Percentiles rank a stretch among this genome's conserved stretches.
These are phyloP conservation scores for Amphiprion ocellaris DNA, from an alignment of 2,113 vertebrate species.

Conservation along the genomic window DNA sequence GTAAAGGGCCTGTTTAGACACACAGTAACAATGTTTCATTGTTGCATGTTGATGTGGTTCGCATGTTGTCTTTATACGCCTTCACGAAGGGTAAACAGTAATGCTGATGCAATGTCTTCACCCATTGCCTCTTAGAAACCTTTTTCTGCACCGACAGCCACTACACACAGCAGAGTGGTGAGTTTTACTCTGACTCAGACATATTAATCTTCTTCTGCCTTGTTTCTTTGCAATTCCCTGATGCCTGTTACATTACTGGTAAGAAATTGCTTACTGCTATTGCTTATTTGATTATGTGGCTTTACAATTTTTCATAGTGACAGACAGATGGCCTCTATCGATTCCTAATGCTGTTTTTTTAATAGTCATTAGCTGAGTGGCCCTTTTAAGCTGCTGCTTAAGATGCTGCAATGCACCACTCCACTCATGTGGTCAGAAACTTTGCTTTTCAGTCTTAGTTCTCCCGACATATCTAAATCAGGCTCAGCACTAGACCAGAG, in stretches of 20 bases:
- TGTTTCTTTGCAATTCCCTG: conserved; percentile 60
- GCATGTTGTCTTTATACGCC: conserved; percentile 7
- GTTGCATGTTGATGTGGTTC: conserved; percentile 36
- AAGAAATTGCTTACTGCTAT: conserved; percentile 66
- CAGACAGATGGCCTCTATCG: conserved; percentile 59
- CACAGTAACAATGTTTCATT: conserved; percentile 45
- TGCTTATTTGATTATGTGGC: conserved; percentile 72
- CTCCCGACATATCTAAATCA: conserved; percentile 32
- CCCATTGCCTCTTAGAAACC: conserved; percentile 80
- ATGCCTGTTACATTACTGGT: conserved; percentile 68
- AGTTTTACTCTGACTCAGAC: conserved; percentile 65
- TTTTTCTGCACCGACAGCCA: conserved; percentile 78
- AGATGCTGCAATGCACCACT: conserved; percentile 65
- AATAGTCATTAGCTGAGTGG: conserved; percentile 70
- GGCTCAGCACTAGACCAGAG: conserved; percentile 24
- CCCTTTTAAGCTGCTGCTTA: conserved; percentile 37
- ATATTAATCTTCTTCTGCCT: conserved; percentile 63
- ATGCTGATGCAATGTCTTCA: conserved; percentile 48
- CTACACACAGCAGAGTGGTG: conserved; percentile 79
- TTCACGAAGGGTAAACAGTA: conserved; percentile 23
- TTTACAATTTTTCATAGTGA: conserved; percentile 58
- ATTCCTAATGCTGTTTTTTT: conserved; percentile 58
- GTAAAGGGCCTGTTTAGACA: conserved; percentile 49
- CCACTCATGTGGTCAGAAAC: conserved; percentile 32
- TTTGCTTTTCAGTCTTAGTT: conserved; percentile 31